phyloP scores from a whole-genome alignment of 2,113 vertebrate species.

The Odocoileus virginianus region DNA sequence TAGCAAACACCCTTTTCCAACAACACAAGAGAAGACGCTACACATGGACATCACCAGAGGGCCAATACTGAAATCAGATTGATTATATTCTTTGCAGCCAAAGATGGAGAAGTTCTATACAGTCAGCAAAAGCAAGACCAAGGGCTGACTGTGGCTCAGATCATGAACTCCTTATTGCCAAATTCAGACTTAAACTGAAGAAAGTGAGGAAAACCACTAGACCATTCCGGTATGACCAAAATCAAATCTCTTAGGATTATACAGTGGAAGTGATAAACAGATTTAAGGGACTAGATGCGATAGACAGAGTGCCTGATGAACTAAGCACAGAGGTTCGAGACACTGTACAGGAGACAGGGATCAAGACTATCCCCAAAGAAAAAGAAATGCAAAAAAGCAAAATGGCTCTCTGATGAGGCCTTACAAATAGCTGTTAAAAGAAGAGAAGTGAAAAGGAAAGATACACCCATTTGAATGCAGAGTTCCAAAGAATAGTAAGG shows the following conservation, averaged over 20 bases:
- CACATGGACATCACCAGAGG: background rate
- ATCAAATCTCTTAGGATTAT: background rate
- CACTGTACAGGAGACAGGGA: background rate
- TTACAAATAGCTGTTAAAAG: background rate
- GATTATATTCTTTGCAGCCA: background rate
- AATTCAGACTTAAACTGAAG: background rate
- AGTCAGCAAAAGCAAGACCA: background rate
- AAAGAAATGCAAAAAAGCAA: background rate
- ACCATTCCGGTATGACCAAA: background rate
- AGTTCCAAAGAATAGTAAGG: background rate
- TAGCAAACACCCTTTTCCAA: background rate
- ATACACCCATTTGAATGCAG: background rate
- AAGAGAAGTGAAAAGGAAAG: background rate
- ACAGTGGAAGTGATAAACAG: background rate
- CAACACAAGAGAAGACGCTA: background rate
- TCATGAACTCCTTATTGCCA: background rate
- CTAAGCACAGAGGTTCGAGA: accelerated
- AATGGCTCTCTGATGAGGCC: background rate
- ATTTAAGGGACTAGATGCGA: background rate
- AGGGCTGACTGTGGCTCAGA: no score
- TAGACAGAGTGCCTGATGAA: background rate
- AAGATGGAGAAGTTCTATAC: background rate
- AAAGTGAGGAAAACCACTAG: background rate
- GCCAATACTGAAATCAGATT: background rate
- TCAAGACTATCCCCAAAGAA: background rate